Evolutionary conservation across 92 coral and sea anemone species (phyloP), one percentile per base, ranked within the genome.

Genomic region (Anthopleura xanthogrammica): DNA sequence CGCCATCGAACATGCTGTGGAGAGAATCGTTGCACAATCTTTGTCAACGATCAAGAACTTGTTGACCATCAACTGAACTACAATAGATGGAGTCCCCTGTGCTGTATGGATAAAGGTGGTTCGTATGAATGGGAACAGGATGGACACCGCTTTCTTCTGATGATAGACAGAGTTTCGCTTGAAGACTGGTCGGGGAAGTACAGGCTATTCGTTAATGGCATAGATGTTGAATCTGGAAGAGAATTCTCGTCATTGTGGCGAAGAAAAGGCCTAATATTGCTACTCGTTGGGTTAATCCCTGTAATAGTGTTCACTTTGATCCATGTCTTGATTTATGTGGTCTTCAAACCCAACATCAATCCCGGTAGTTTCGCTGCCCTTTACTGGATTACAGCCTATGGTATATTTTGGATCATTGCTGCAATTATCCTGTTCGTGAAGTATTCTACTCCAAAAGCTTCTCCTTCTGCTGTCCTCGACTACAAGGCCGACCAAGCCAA

Each of bases 71-170:
- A 22, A 24, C 64, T 91, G 54, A 60, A 80, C 24, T 83, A 82
- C 83, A 91, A 91, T 48, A 82, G 83, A 8, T 91, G 87, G 12
- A 91, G 94, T 57, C 94, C 94, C 16, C 54, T 91, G 42, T 91
- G 94, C 68, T 88, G 90, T 42, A 60, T 60, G 68, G 68, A 60
- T 17, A 78, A 77, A 13, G 91, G 94, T 1, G 94, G 94, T 10
- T 60, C 75, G 17, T 91, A 88, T 50, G 84, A 50, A 4, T 88
- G 94, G 94, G 82, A 85, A 7, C 91, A 91, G 71, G 89, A 88
- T 50, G 90, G 94, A 60, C 94, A 88, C 54, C 57, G 68, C 12
- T 91, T 91, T 75, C 42, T 62, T 5, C 52, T 91, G 41, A 83
- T 91, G 64, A 88, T 88, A 85, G 82, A 91, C 77, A 83, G 82